Base-by-base conservation (phyloP, 2,888 invertebrate genomes). In the Diaphora mendica region DNA sequence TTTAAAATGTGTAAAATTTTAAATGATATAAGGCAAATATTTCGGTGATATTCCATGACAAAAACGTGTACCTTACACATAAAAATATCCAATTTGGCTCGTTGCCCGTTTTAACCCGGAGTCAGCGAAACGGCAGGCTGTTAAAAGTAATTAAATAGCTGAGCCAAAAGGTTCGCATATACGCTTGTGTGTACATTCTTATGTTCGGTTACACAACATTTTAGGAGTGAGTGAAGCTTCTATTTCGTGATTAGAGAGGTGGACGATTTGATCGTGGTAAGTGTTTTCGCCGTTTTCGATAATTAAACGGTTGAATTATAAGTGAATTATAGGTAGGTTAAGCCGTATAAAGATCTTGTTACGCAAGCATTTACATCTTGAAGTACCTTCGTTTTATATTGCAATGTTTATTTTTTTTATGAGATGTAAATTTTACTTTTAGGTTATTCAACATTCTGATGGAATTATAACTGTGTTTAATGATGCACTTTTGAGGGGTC, bases 61-160 rank as follows among this genome's bases (percentile, higher is more conserved):
- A 42, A 44, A 64, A 33, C 33, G 20, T 39, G 42, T 17, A n/a
- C 30, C 1, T 65, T 44, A 44, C 30, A 68, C 15, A 55, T 72
- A 75, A 79, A 70, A 77, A 77, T 64, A 72, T 75, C 68, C 73
- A 79, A 79, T 78, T 79, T 82, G 82, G 77, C 73, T n/a, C 33
- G 44, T 33, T 73, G 75, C 74, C 80, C 69, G 69, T 74, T 70
- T 74, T 76, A 73, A 81, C 66, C 55, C 67, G 35, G 69, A 75
- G 70, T 74, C 73, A 76, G 81, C 70, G 68, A 74, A 70, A 74
- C 64, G 64, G 65, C 62, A 48, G 73, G 62, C 62, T 71, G 71
- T 74, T 74, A 78, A 77, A 78, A 78, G 79, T 81, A 81, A 81
- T 81, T 78, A 80, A 81, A 81, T 77, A 76, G 74, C 77, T 74